phyloP scores from a whole-genome alignment of 2,888 invertebrate genomes.

The Caenorhabditis sp. region DNA sequence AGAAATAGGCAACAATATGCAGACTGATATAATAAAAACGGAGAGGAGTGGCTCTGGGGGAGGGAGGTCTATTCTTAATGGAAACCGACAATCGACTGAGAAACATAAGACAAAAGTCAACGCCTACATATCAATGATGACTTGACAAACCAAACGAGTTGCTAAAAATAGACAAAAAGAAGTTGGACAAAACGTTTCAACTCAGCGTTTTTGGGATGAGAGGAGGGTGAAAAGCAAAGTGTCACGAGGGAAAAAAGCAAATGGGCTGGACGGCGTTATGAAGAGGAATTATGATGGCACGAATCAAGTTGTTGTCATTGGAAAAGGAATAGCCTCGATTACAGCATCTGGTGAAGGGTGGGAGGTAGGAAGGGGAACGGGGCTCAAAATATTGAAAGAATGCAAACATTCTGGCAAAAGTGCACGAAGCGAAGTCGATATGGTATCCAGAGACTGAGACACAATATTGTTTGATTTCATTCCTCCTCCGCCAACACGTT shows the following conservation, averaged over 20 bases:
- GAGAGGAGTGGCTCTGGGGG: too few species aligned
- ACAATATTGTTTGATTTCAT: constrained; percentile 45
- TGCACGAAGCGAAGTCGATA: constrained; percentile 24
- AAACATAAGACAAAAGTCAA: background rate
- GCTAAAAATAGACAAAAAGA: too few species aligned
- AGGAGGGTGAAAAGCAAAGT: constrained; percentile 2
- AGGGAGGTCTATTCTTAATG: too few species aligned
- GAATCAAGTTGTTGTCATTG: constrained; percentile 37
- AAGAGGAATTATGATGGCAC: constrained; percentile 44
- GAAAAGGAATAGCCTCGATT: background rate
- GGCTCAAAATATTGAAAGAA: constrained; percentile 43
- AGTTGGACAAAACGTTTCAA: constrained; percentile 40
- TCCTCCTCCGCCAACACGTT: background rate
- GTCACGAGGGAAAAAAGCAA: constrained; percentile 25
- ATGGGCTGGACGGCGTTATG: constrained; percentile 19
- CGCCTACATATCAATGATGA: constrained; percentile 45
- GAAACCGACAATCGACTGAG: too few species aligned
- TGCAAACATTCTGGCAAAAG: constrained; percentile 50
- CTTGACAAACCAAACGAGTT: constrained; percentile 15
- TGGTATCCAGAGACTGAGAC: constrained; percentile 37
- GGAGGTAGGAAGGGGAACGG: background rate
- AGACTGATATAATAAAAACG: too few species aligned
- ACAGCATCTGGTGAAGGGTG: constrained; percentile 18
- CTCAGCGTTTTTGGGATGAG: background rate
- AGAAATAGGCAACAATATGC: background rate